A percentile compares a stretch with the other conserved stretches of the same genome.
Evolutionary conservation across 2,888 invertebrate species (phyloP).

Genomic region (Esperia sulphurella): DNA sequence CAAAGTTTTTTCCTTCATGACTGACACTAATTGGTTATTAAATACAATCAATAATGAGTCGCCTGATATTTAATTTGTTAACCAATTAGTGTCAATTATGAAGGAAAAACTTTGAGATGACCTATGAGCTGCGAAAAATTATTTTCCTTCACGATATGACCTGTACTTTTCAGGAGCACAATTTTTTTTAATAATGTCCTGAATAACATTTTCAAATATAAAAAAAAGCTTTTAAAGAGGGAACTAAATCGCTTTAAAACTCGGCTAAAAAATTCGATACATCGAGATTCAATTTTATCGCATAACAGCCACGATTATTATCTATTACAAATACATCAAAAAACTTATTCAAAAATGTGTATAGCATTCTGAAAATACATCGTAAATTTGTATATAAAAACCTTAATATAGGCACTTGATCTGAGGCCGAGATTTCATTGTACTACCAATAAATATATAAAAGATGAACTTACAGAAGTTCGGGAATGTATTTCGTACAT

Average conservation of each 20-base stretch:
- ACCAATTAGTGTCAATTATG: too few species aligned
- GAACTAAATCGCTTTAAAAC: neutral
- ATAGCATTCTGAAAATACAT: slow-evolving; percentile 1
- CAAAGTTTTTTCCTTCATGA: too few species aligned
- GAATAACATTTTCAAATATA: too few species aligned
- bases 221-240: too few species aligned
- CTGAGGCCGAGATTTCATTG: neutral
- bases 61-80: too few species aligned
- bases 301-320: neutral
- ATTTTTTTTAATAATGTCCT: too few species aligned
- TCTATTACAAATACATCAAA: neutral
- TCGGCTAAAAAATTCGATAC: neutral
- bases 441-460: neutral
- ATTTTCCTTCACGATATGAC: too few species aligned
- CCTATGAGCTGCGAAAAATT: too few species aligned
- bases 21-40: too few species aligned
- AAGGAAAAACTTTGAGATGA: too few species aligned
- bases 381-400: neutral
- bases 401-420: neutral
- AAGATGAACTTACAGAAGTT: neutral
- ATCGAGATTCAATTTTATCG: neutral
- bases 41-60: too few species aligned
- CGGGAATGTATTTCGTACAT: neutral
- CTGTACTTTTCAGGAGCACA: too few species aligned
- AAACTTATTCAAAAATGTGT: neutral